Evolutionary conservation across 2,113 vertebrate genomes (phyloP), one percentile per base, ranked within the genome.

Genomic region (Ibidorhyncha struthersii): DNA sequence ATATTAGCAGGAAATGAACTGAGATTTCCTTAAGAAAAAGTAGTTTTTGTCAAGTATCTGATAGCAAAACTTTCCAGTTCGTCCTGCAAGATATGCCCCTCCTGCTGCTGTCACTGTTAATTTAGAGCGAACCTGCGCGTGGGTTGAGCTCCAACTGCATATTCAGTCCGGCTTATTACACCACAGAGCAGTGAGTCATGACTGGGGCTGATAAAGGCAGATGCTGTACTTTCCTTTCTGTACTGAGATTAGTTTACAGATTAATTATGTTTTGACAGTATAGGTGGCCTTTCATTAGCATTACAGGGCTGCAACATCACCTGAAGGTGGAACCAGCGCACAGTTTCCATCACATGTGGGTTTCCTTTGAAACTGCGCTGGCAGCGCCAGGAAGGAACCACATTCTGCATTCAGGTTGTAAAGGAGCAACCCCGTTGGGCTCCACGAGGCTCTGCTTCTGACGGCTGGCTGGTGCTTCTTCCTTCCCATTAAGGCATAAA

Each of bases 241-340:
- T 26, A 11, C 52, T 19, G 76, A 97, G 94, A 82, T 82, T 92
- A 82, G 62, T 77, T 96, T 92, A 93, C 86, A 86, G 94, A 94
- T 94, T 94, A 97, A 96, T 95, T 95, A 90, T 93, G 67, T 94
- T 97, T 96, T 97, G 93, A 96, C 92, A 91, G 89, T 32, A 73
- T 22, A 94, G 76, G 61, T 55, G 61, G 67, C 86, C 95, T 96
- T 96, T 95, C 90, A 88, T 97, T 84, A 96, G 41, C 4, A 1
- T 91, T 90, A 81, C 47, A 77, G 71, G 56, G 85, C 71, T 92
- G 59, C 72, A 79, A 52, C 86, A 86, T 94, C 76, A 93, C 85
- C 40, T 14, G 0, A 29, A 97, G 93, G 91, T 72, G 82, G 76
- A 94, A 82, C 85, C 82, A 70, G 87, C 11, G 2, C 47, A 84